phyloP scores from a whole-genome alignment of 2,797 vertebrate species.

The Hydrolagus colliei region DNA sequence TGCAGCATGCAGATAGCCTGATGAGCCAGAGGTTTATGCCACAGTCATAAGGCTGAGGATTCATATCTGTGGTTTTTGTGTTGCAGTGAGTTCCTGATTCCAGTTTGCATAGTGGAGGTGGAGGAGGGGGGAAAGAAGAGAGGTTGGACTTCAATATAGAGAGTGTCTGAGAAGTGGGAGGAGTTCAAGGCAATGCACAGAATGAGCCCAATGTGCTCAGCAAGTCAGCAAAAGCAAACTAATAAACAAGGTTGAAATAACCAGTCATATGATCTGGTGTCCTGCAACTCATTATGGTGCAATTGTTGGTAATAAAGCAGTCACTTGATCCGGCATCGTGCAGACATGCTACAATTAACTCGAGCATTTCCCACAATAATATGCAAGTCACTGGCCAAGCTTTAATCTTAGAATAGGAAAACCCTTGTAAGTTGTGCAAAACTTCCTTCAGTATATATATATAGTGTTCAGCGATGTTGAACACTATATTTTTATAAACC shows the following conservation, averaged over 20 bases:
- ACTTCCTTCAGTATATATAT: no score
- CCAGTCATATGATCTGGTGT: background rate
- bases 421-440: background rate
- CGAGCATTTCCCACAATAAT: background rate
- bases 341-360: background rate
- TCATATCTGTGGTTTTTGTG: no score
- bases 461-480: background rate
- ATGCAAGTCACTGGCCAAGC: background rate
- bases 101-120: no score
- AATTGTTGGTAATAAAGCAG: background rate
- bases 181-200: no score
- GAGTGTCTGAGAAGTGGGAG: no score
- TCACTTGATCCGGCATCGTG: background rate
- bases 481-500: no score
- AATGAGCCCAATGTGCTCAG: background rate
- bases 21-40: no score
- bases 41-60: no score
- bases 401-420: slow-evolving; percentile 17
- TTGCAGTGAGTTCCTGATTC: no score
- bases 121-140: no score
- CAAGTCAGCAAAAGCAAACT: background rate
- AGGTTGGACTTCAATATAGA: no score
- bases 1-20: no score
- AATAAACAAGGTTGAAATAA: background rate
- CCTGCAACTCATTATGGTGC: background rate